Base-by-base conservation (phyloP, 2,113 vertebrate genomes). In the Pterocles orientalis region DNA sequence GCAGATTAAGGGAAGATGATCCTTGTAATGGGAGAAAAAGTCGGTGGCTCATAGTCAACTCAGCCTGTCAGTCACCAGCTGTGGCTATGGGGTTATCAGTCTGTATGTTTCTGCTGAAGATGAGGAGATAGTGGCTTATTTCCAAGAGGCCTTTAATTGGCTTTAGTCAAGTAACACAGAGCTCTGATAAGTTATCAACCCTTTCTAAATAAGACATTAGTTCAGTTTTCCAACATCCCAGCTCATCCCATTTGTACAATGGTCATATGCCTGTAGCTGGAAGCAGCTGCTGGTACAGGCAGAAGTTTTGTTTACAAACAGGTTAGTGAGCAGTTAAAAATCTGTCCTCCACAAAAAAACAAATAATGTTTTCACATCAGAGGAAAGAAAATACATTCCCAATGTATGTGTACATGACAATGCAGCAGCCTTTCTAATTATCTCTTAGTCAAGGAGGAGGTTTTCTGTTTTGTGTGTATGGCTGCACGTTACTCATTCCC, bases 351-450 rank as follows among this genome's bases (percentile, higher is more conserved):
- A 8, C 17, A 60, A 73, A 81, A 61, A 68, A 68, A 1, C 36
- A 61, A 8, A 25, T 47, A 48, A 82, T 28, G 26, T 41, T 84
- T 86, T 90, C 16, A 64, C 68, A 61, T 76, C 20, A 89, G 48
- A 79, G 34, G 34, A 88, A 93, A 41, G 71, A 85, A 70, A 79
- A 85, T n/a, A 28, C 24, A 21, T 83, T 86, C 70, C 87, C 60
- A 61, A 92, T 64, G 88, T 94, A 92, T 91, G 34, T 19, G 41
- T 53, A 90, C 68, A 86, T 0, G 14, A 76, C 75, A 68, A 18
- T 78, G 69, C 51, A 72, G 81, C 62, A 94, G 54, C 47, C 80
- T 79, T 88, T 92, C 82, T 94, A 88, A 88, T 90, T 95, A 94
- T 78, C 79, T 70, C 92, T 66, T 80, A 82, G 92, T 68, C 72